Evolutionary conservation across 2,797 vertebrate species (phyloP), one percentile per base, ranked within the genome.

Genomic region (Phrynocephalus forsythii): DNA sequence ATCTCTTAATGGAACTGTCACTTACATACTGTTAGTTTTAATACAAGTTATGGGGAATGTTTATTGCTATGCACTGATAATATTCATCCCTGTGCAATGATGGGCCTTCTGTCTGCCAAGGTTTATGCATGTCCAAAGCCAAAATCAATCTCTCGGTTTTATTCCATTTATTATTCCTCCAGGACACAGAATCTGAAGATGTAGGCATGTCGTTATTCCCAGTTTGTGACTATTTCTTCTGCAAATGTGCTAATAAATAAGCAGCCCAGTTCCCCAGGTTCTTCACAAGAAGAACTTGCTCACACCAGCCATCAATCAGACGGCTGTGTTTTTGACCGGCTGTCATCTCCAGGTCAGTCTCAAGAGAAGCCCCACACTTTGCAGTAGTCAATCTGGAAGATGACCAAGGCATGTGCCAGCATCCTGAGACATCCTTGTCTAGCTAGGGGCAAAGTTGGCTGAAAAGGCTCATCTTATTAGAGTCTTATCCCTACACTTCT

Each of bases 11-110:
- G 48, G 80, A 20, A 3, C 33, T 79, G 52, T 30, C 16, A 48
- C 87, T 83, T 88, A 72, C 89, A 91, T 86, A 92, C 60, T 88
- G 82, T 50, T 86, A 26, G 69, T 44, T 76, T 87, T 87, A 48
- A 80, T 56, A 88, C 67, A 81, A 76, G 0, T 83, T 89, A 38
- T 86, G 68, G 78, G 85, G 26, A 44, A 73, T 84, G 86, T 71
- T 86, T 92, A 83, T 86, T 93, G 83, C 33, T 1, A 1, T 56
- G 30, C 68, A 56, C 60, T 84, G 72, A 50, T 77, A 84, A 79
- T 75, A 73, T 22, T 82, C 0, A 72, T 79, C 24, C n/a, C 8
- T 69, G 48, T 52, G 81, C 75, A 76, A 86, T 60, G 44, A 9
- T 89, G 52, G 89, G 84, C 91, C 76, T 33, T 87, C 20, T 83